phyloP scores from a whole-genome alignment of 2,113 vertebrate species.

The Cepphus grylle region DNA sequence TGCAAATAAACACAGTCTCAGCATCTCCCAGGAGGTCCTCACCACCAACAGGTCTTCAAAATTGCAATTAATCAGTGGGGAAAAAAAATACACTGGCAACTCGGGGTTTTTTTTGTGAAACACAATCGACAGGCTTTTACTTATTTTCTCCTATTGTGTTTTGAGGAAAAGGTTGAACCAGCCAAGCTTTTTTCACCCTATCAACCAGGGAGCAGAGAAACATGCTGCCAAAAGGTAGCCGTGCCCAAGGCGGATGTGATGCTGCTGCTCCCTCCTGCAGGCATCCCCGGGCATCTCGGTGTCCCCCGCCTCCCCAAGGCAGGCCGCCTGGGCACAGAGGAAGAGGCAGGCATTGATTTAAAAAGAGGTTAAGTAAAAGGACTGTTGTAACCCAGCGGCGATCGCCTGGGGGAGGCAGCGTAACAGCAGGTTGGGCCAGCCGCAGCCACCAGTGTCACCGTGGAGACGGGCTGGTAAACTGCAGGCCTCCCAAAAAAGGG shows the following conservation, averaged over 20 bases:
- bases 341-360: not conserved
- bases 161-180: not conserved
- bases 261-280: not conserved
- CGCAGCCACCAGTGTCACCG: not conserved
- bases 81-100: fast-evolving
- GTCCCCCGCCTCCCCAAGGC: fast-evolving
- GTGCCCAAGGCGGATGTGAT: fast-evolving
- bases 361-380: not conserved
- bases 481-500: not conserved
- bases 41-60: not conserved
- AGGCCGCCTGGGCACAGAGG: fast-evolving
- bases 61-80: not conserved
- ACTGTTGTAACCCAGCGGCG: fast-evolving
- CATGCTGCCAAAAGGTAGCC: fast-evolving
- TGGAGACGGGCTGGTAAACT: constrained; percentile 47
- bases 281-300: fast-evolving
- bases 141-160: not conserved
- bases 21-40: not conserved
- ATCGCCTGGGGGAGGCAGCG: not conserved
- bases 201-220: not conserved
- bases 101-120: not conserved
- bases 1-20: not conserved
- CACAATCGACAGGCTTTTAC: not conserved
- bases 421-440: not conserved
- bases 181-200: not conserved